Evolutionary conservation across 2,113 vertebrate species (phyloP).

Genomic region (Ameiurus melas): DNA sequence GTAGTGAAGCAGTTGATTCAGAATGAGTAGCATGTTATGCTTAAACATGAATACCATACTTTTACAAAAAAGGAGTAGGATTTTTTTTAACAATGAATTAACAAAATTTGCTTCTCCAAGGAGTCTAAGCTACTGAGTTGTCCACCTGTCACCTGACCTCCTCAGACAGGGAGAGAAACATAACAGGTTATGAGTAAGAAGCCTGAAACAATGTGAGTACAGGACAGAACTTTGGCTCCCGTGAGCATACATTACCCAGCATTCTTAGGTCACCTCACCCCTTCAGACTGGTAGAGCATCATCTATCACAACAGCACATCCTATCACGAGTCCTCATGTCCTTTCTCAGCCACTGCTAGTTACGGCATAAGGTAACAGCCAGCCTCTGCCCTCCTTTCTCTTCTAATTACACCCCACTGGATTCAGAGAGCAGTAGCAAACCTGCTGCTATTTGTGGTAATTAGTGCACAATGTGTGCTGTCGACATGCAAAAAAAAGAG

Average conservation of each 20-base stretch:
- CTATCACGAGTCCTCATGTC: conserved; percentile 19
- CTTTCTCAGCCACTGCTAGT: conserved; percentile 16
- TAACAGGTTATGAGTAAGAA: conserved; percentile 3
- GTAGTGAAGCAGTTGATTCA: not conserved
- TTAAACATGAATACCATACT: not conserved
- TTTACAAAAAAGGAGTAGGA: not conserved
- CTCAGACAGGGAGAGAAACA: not conserved
- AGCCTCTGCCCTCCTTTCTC: conserved; percentile 63
- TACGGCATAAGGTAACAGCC: conserved; percentile 50
- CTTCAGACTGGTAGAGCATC: not conserved
- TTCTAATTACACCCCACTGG: conserved; percentile 73
- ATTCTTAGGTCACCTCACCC: conserved; percentile 30
- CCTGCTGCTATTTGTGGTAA: conserved; percentile 71
- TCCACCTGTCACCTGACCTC: not conserved
- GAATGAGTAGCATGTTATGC: not conserved
- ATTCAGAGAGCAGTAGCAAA: conserved; percentile 69
- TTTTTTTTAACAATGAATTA: not conserved
- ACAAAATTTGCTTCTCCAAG: not conserved
- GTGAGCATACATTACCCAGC: conserved; percentile 44
- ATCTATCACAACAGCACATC: conserved; percentile 27
- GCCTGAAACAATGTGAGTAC: not conserved
- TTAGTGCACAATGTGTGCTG: conserved; percentile 77
- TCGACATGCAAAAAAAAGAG: conserved; percentile 67
- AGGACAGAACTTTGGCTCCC: not conserved
- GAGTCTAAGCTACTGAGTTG: not conserved